A percentile compares a stretch with the other conserved stretches of the same genome.
Conservation (phyloP, 1,140 invertebrate species). For the Zaprionus kolodkinae region DNA sequence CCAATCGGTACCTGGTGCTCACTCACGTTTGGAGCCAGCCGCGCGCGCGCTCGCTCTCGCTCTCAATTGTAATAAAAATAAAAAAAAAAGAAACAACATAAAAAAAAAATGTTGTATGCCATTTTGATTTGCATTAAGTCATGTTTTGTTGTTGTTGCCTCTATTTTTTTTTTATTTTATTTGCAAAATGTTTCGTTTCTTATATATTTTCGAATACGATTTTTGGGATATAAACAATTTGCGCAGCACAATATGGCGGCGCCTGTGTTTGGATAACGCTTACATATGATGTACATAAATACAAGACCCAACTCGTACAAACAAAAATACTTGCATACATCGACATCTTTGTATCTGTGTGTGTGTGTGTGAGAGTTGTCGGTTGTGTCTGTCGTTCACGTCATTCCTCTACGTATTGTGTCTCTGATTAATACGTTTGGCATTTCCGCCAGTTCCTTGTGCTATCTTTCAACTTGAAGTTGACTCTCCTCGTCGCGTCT, state of each 20-base stretch:
- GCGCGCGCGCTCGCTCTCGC: constrained; percentile 24
- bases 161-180: constrained; percentile 20
- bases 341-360: constrained; percentile 12
- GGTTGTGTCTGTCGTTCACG: constrained; percentile 58
- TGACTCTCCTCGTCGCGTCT: constrained; percentile 30
- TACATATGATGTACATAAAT: constrained; percentile 54
- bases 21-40: constrained; percentile 57
- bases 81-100: constrained; percentile 9
- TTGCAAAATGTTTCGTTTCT: constrained; percentile 52
- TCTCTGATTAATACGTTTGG: constrained; percentile 77
- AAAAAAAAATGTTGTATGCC: constrained; percentile 50
- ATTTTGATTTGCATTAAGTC: constrained; percentile 73
- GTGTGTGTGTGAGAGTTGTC: constrained; percentile 6
- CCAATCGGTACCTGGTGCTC: constrained; percentile 49
- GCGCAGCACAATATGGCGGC: constrained; percentile 70
- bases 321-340: constrained; percentile 29
- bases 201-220: constrained; percentile 59
- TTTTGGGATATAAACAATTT: constrained; percentile 68
- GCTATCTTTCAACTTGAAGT: constrained; percentile 64
- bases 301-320: constrained; percentile 19
- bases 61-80: constrained; percentile 66
- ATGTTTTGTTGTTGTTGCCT: constrained; percentile 51
- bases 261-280: constrained; percentile 69
- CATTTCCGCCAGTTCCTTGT: constrained; percentile 75
- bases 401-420: constrained; percentile 61